These are phyloP conservation scores for Danaus melanippus DNA, from an alignment of 1,140 invertebrate species.

Conservation along the genomic window DNA sequence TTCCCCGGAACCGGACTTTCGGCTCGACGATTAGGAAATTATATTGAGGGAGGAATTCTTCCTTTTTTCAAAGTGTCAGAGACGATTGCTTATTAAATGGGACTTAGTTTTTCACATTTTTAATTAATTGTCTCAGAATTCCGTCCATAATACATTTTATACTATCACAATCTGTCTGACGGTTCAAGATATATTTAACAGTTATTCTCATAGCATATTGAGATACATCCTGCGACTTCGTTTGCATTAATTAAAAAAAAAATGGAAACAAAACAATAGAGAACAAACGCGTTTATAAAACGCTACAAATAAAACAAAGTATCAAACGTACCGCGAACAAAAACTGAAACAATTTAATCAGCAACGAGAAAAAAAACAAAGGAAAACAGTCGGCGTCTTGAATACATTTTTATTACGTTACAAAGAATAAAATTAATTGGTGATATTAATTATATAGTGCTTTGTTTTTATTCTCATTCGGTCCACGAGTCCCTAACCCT, in stretches of 20 bases:
- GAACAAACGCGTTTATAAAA: slow-evolving; percentile 18
- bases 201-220: neutral
- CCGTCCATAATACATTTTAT: neutral
- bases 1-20: slow-evolving; percentile 59
- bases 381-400: slow-evolving; percentile 29
- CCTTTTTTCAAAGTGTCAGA: slow-evolving; percentile 46
- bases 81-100: slow-evolving; percentile 66
- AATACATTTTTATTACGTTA: slow-evolving; percentile 42
- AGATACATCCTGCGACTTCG: too few species aligned
- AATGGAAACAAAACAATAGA: slow-evolving; percentile 6
- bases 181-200: neutral
- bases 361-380: slow-evolving; percentile 33
- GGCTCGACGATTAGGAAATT: slow-evolving; percentile 66
- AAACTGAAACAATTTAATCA: slow-evolving; percentile 37
- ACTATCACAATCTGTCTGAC: neutral
- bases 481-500: slow-evolving; percentile 17
- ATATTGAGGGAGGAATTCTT: slow-evolving; percentile 56
- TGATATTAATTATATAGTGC: slow-evolving; percentile 58
- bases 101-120: slow-evolving; percentile 50
- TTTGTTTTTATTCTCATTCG: slow-evolving; percentile 47
- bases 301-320: too few species aligned
- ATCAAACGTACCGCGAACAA: slow-evolving; percentile 30
- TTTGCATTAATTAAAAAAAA: too few species aligned
- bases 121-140: slow-evolving; percentile 59
- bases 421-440: slow-evolving; percentile 58